A percentile compares a stretch with the other conserved stretches of the same genome.
Evolutionary conservation across 2,888 invertebrate genomes (phyloP).

Genomic region (Eupithecia tripunctaria): DNA sequence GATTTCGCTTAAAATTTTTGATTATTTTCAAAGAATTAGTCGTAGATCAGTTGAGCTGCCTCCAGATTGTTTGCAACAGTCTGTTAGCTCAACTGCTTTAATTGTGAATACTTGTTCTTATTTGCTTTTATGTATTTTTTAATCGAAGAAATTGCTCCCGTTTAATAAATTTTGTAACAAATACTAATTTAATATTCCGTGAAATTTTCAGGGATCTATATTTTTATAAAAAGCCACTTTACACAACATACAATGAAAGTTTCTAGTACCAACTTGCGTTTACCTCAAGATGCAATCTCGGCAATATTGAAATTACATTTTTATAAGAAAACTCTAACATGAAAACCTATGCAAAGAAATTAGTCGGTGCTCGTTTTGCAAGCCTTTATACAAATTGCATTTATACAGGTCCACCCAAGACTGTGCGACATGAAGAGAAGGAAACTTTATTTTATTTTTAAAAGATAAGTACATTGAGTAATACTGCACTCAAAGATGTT

Average conservation of each 20-base stretch:
- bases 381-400: neutral
- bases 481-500: too few relatives aligned
- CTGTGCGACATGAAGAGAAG: too few relatives aligned
- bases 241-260: neutral
- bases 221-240: neutral
- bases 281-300: conserved; percentile 2
- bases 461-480: too few relatives aligned
- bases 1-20: too few relatives aligned
- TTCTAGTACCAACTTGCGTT: neutral
- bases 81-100: neutral
- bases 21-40: neutral
- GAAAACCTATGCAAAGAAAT: conserved; percentile 10
- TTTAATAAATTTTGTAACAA: neutral
- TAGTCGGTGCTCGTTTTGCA: neutral
- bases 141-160: neutral
- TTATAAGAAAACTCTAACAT: conserved; percentile 38
- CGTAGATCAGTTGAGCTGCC: neutral
- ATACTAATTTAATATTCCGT: neutral
- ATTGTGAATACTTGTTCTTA: neutral
- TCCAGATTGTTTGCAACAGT: neutral
- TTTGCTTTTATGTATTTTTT: neutral
- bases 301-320: conserved; percentile 15
- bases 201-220: neutral
- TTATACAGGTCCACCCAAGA: too few relatives aligned
- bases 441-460: too few relatives aligned